phyloP scores from a whole-genome alignment of 2,113 vertebrate genomes.

The Oceanodroma tethys region DNA sequence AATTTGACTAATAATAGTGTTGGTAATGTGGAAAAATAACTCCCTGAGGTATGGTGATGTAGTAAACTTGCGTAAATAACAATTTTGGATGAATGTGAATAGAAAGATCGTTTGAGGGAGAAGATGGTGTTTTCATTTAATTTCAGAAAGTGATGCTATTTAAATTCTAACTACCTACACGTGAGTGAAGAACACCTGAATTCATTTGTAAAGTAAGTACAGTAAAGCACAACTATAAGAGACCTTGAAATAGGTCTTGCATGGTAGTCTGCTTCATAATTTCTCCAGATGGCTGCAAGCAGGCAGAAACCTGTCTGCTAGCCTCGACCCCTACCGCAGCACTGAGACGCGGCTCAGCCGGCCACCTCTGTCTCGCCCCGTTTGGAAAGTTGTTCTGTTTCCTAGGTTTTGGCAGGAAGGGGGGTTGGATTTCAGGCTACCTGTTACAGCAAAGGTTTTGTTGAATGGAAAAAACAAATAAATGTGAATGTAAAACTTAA shows the following conservation, averaged over 20 bases:
- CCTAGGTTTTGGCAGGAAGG: neutral
- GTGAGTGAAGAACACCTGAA: neutral
- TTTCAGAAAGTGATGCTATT: neutral
- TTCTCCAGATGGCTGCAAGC: neutral
- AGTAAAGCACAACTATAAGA: neutral
- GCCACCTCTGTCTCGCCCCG: rapidly evolving
- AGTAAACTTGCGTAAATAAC: neutral
- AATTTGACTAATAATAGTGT: neutral
- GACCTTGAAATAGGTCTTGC: neutral
- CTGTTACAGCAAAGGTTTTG: neutral
- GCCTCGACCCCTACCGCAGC: neutral
- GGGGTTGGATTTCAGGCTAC: neutral
- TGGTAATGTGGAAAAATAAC: neutral
- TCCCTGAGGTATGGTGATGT: neutral
- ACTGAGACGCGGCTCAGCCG: rapidly evolving
- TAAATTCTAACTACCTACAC: neutral
- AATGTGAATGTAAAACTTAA: neutral
- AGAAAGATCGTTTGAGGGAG: neutral
- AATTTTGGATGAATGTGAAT: neutral
- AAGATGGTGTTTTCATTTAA: neutral
- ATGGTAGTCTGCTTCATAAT: neutral
- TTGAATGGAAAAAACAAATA: neutral
- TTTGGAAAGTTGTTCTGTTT: neutral
- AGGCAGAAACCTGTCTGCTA: rapidly evolving
- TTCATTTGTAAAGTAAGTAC: neutral